Evolutionary conservation across 1,140 invertebrate species (phyloP).

Genomic region (Nymphalis io): DNA sequence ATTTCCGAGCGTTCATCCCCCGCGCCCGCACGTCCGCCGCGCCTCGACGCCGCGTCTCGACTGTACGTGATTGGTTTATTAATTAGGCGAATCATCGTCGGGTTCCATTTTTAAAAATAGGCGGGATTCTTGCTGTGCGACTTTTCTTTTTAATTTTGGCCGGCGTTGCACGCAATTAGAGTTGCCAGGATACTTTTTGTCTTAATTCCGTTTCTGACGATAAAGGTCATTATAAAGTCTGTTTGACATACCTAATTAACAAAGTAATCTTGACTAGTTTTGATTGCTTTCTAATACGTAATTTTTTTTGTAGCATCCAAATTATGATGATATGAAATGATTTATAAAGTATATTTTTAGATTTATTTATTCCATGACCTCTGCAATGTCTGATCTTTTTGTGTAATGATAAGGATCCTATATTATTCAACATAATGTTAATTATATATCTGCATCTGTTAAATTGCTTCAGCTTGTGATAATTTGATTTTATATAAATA

Average conservation of each 20-base stretch:
- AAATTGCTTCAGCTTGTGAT: too few species aligned
- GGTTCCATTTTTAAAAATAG: constrained; percentile 81
- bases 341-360: too few species aligned
- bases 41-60: constrained; percentile 77
- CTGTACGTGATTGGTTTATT: constrained; percentile 81
- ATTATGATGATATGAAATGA: too few species aligned
- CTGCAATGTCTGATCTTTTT: too few species aligned
- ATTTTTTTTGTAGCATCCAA: not conserved
- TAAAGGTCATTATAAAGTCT: constrained; percentile 58
- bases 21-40: constrained; percentile 77
- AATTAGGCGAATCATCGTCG: constrained; percentile 80
- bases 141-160: constrained; percentile 79
- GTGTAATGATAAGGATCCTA: too few species aligned
- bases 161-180: constrained; percentile 78
- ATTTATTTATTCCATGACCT: too few species aligned
- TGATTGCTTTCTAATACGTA: constrained; percentile 19
- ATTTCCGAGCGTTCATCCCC: constrained; percentile 79
- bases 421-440: too few species aligned
- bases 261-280: constrained; percentile 48
- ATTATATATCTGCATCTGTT: too few species aligned
- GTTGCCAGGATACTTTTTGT: constrained; percentile 69
- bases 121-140: constrained; percentile 78
- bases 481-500: too few species aligned
- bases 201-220: constrained; percentile 58
- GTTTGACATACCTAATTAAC: constrained; percentile 61